A percentile compares a stretch with the other conserved stretches of the same genome.
Evolutionary conservation across 2,888 invertebrate species (phyloP).

Genomic region (Phymatocera aterrima): DNA sequence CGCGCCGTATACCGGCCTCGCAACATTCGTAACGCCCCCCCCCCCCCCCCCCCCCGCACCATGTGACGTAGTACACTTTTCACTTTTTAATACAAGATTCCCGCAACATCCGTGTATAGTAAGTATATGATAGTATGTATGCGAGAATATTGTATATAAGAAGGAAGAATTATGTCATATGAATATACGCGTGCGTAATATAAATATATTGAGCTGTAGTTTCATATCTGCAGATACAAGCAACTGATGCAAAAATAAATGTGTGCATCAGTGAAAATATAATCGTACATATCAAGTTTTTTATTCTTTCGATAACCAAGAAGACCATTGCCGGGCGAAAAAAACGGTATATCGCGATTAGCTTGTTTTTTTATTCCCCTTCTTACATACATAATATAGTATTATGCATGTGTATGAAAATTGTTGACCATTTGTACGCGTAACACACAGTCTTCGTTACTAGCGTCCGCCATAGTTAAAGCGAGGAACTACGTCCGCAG

Average conservation of each 20-base stretch:
- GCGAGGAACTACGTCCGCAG: slow-evolving; percentile 16
- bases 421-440: not conserved
- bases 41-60: too few relatives aligned
- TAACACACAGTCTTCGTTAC: slow-evolving; percentile 34
- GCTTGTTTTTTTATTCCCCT: not conserved
- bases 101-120: not conserved
- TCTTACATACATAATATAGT: too few relatives aligned
- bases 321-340: too few relatives aligned
- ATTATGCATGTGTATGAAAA: too few relatives aligned
- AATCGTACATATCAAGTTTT: too few relatives aligned
- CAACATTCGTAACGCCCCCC: slow-evolving; percentile 9
- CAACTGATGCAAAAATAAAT: too few relatives aligned
- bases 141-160: not conserved
- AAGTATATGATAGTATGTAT: not conserved
- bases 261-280: too few relatives aligned
- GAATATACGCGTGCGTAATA: too few relatives aligned
- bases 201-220: too few relatives aligned
- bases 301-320: too few relatives aligned
- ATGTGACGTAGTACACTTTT: slow-evolving; percentile 37
- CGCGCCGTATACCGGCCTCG: not conserved
- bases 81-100: slow-evolving; percentile 32
- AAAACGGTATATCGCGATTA: not conserved
- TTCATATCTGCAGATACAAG: too few relatives aligned
- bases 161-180: too few relatives aligned
- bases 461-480: slow-evolving; percentile 60